phyloP scores from a whole-genome alignment of 2,888 invertebrate species.

The Anagyrus pseudococci region DNA sequence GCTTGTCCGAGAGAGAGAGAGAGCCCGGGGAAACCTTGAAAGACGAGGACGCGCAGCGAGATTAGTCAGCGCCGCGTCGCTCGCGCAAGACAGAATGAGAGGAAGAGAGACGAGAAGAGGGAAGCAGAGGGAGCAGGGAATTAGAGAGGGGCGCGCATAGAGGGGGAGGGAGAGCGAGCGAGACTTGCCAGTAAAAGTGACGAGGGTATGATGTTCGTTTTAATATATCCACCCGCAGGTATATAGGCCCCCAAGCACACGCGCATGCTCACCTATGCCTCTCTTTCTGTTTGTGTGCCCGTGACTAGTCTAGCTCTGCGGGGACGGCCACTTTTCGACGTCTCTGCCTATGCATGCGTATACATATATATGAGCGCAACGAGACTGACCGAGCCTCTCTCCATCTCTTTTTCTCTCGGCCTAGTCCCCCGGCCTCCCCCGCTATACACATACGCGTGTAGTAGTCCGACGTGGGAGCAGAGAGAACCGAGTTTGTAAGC shows the following conservation, averaged over 20 bases:
- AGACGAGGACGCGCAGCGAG: conserved; percentile 40
- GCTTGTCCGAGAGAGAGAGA: conserved; percentile 4
- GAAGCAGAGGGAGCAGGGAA: not conserved
- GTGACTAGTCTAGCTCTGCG: no score
- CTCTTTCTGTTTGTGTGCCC: no score
- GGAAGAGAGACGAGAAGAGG: conserved; percentile 25
- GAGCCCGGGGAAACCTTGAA: conserved; percentile 32
- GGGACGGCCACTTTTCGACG: conserved; percentile 13
- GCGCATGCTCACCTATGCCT: conserved; percentile 26
- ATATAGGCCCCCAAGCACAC: conserved; percentile 44
- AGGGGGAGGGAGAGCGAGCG: conserved; percentile 14
- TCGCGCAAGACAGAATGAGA: conserved; percentile 29
- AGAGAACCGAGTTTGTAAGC: no score
- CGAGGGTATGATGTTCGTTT: conserved; percentile 61
- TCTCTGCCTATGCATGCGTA: conserved; percentile 3
- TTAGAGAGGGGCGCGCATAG: not conserved
- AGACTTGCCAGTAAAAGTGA: conserved; percentile 55
- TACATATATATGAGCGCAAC: conserved; percentile 16
- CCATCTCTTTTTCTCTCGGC: no score
- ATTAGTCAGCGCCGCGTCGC: conserved; percentile 34
- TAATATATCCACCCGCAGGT: conserved; percentile 60
- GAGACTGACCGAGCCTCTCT: conserved; percentile 10
- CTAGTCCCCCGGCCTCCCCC: no score
- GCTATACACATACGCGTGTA: no score
- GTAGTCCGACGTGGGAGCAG: no score